phyloP scores from a whole-genome alignment of 2,797 vertebrate species.

The Poeciliopsis turneri region DNA sequence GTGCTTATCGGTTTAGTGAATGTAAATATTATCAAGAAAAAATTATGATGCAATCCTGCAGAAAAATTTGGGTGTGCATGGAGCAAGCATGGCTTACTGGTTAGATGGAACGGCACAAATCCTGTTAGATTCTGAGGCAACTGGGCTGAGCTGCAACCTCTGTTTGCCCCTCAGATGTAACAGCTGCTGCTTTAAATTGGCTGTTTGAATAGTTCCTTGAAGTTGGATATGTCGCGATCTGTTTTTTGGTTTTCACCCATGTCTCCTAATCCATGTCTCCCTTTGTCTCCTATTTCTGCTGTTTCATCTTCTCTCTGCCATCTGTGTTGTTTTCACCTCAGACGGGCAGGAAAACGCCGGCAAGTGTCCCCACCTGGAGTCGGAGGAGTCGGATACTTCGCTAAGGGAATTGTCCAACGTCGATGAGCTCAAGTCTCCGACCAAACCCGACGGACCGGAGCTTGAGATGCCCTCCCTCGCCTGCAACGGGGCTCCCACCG shows the following conservation, averaged over 20 bases:
- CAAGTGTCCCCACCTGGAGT: conserved; percentile 97
- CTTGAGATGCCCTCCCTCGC: conserved; percentile 72
- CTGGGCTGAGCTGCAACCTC: not conserved
- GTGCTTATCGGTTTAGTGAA: not conserved
- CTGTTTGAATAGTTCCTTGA: conserved; percentile 43
- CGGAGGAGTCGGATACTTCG: conserved; percentile 92
- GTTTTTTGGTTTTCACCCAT: not conserved
- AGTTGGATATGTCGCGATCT: conserved; percentile 15
- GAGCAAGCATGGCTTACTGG: not conserved
- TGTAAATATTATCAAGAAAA: not conserved
- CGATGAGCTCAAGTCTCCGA: conserved; percentile 92
- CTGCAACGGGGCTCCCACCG: conserved; percentile 75
- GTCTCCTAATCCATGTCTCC: conserved; percentile 49
- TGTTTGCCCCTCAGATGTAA: conserved; percentile 15
- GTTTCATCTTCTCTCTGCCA: conserved; percentile 13
- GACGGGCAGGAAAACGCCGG: conserved; percentile 88
- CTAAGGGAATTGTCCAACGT: conserved; percentile 94
- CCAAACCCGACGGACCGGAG: conserved; percentile 82
- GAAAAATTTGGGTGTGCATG: conserved; percentile 1
- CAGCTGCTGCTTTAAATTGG: conserved; percentile 11
- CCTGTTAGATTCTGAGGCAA: not conserved
- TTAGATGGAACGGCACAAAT: not conserved
- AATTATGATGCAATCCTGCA: not conserved
- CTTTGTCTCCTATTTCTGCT: conserved; percentile 28
- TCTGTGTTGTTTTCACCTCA: conserved; percentile 67